Evolutionary conservation across 2,888 invertebrate genomes (phyloP).

Genomic region (Tridacna gigas): DNA sequence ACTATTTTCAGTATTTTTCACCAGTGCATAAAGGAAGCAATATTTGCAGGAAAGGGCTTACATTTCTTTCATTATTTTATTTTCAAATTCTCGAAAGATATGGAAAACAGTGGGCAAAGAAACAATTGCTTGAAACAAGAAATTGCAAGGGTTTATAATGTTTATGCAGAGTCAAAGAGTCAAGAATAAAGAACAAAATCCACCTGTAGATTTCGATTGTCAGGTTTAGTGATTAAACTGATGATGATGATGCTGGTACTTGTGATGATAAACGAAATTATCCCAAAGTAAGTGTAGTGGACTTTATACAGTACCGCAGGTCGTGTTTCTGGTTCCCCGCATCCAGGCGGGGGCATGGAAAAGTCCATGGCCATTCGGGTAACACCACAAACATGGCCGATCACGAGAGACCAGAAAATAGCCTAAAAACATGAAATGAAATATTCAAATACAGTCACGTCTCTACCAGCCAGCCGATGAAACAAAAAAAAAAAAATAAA

Average conservation of each 20-base stretch:
- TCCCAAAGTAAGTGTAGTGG: conserved; percentile 79
- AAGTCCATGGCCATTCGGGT: conserved; percentile 85
- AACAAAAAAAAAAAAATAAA: too few relatives aligned
- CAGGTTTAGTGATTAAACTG: conserved; percentile 61
- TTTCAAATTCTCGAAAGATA: not conserved
- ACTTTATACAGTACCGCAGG: conserved; percentile 75
- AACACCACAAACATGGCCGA: conserved; percentile 84
- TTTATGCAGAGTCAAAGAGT: not conserved
- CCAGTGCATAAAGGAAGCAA: too few relatives aligned
- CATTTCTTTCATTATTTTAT: not conserved
- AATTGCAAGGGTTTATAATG: not conserved
- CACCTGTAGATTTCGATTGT: not conserved
- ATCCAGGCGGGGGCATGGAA: conserved; percentile 82
- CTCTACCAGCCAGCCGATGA: too few relatives aligned
- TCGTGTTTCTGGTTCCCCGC: conserved; percentile 83
- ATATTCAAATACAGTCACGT: too few relatives aligned
- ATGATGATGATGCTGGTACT: conserved; percentile 67
- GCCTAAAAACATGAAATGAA: conserved; percentile 69
- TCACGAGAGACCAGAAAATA: conserved; percentile 85
- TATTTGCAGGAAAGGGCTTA: too few relatives aligned
- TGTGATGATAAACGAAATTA: conserved; percentile 71
- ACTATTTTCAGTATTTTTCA: too few relatives aligned
- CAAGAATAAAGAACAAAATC: not conserved
- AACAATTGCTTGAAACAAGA: not conserved
- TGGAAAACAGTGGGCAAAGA: not conserved